These are phyloP conservation scores for Otolemur garnettii DNA, from an alignment of 2,113 vertebrate species.

Conservation along the genomic window DNA sequence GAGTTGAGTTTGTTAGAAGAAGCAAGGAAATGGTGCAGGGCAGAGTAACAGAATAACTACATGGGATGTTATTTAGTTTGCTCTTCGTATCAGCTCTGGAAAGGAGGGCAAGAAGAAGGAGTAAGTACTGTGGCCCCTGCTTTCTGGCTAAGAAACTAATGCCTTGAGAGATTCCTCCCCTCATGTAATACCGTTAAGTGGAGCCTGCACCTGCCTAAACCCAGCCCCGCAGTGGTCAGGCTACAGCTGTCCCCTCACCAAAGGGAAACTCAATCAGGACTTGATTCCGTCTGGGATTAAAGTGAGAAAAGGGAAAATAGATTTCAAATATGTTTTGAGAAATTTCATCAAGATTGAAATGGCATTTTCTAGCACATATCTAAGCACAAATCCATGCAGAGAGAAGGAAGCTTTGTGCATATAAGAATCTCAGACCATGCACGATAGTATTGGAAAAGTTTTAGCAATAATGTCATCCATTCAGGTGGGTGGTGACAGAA, in stretches of 20 bases:
- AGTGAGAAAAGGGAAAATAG: not conserved
- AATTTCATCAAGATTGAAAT: not conserved
- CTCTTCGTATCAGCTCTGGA: not conserved
- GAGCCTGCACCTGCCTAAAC: not conserved
- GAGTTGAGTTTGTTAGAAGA: not conserved
- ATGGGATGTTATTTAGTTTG: not conserved
- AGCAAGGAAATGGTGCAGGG: not conserved
- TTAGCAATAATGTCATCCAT: not conserved
- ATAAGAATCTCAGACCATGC: not conserved
- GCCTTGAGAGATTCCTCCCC: not conserved
- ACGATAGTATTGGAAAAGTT: rapidly evolving
- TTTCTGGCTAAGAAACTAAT: not conserved
- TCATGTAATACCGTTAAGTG: too few species aligned
- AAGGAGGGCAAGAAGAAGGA: not conserved
- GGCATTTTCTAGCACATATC: not conserved
- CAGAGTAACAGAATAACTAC: not conserved
- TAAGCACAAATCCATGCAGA: not conserved
- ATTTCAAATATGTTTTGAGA: conserved; percentile 13
- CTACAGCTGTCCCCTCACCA: too few species aligned
- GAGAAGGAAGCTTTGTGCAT: not conserved
- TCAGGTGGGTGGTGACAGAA: not conserved
- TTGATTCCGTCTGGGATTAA: not conserved
- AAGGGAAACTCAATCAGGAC: not conserved
- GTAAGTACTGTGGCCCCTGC: not conserved
- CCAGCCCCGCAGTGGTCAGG: not conserved